Conservation (phyloP, 2,797 vertebrate species). For the Hoplostethus mediterraneus region DNA sequence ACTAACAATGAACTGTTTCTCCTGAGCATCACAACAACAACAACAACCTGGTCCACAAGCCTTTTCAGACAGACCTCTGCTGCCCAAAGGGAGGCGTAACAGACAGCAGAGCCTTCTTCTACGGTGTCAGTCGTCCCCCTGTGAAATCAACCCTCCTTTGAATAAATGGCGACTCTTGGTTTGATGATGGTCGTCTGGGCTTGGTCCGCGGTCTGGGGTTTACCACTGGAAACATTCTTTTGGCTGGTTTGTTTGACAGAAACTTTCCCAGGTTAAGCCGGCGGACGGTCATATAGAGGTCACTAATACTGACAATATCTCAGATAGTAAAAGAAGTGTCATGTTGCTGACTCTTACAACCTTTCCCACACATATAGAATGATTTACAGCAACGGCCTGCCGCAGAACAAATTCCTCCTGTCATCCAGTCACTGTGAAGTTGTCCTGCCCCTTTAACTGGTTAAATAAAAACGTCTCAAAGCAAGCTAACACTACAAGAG, state of each 20-base stretch:
- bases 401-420: too few species aligned
- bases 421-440: too few species aligned
- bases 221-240: not conserved
- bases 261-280: not conserved
- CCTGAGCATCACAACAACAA: not conserved
- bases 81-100: too few species aligned
- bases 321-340: not conserved
- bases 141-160: not conserved
- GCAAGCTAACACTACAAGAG: too few species aligned
- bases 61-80: not conserved
- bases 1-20: conserved; percentile 6
- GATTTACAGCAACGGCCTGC: too few species aligned
- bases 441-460: too few species aligned
- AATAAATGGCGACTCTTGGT: not conserved
- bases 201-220: not conserved
- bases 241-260: too few species aligned
- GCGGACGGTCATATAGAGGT: not conserved
- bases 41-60: not conserved
- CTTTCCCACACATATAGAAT: too few species aligned
- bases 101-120: not conserved
- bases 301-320: not conserved
- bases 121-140: too few species aligned
- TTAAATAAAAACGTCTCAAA: too few species aligned
- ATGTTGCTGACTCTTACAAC: not conserved
- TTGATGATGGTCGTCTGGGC: not conserved